Percentiles rank a stretch among this genome's conserved stretches.
Conservation (phyloP, 2,113 vertebrate species). For the Bufo bufo region DNA sequence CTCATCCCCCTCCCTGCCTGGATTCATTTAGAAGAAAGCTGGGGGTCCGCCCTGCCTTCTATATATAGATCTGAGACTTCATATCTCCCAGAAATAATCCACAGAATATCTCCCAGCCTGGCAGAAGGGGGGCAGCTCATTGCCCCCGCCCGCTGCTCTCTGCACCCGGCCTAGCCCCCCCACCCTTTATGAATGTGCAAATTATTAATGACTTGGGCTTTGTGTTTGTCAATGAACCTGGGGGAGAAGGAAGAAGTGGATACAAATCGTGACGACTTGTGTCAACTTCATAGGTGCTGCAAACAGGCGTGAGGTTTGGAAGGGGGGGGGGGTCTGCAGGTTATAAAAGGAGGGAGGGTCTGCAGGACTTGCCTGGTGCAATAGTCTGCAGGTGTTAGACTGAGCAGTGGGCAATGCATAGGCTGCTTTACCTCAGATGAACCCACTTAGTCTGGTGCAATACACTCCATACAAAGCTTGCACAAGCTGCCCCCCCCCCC, state of each 20-base stretch:
- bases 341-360: background rate
- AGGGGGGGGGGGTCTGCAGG: background rate
- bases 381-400: conserved; percentile 9
- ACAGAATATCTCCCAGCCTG: background rate
- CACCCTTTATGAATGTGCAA: conserved; percentile 71
- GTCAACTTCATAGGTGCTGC: background rate
- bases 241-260: conserved; percentile 61
- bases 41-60: conserved; percentile 25
- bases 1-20: conserved; percentile 3
- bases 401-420: conserved; percentile 43
- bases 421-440: conserved; percentile 69
- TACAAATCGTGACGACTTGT: background rate
- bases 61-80: conserved; percentile 35
- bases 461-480: conserved; percentile 66
- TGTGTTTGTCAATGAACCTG: conserved; percentile 79
- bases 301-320: background rate
- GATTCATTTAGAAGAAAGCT: conserved; percentile 21
- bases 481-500: conserved; percentile 57
- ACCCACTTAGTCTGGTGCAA: conserved; percentile 61
- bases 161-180: background rate
- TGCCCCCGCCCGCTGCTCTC: background rate
- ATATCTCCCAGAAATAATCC: conserved; percentile 34
- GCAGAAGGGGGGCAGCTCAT: background rate
- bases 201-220: conserved; percentile 72
- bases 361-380: background rate